Evolutionary conservation across 2,113 vertebrate genomes (phyloP).

Genomic region (Helogale parvula): DNA sequence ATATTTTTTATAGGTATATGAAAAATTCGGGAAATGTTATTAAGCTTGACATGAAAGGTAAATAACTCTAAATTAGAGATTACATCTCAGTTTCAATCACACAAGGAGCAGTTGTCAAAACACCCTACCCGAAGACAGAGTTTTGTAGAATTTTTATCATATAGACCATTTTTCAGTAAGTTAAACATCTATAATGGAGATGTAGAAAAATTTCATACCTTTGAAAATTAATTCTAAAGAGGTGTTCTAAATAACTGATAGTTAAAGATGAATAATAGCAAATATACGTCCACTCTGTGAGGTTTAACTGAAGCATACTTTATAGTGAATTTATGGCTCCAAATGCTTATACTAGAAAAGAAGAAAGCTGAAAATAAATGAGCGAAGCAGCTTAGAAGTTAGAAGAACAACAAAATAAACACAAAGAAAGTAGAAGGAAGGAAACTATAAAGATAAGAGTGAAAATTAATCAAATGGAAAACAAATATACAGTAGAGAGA

Average conservation of each 20-base stretch:
- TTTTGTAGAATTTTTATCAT: constrained; percentile 39
- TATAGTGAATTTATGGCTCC: constrained; percentile 57
- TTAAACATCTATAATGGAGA: background rate
- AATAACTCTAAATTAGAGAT: background rate
- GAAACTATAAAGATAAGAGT: constrained; percentile 82
- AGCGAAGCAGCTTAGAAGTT: constrained; percentile 65
- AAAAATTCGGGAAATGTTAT: constrained; percentile 16
- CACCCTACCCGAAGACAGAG: background rate
- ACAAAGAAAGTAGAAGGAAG: constrained; percentile 77
- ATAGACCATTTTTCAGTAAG: background rate
- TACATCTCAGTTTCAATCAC: background rate
- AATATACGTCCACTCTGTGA: background rate
- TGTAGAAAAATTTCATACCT: background rate
- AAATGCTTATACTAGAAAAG: constrained; percentile 56
- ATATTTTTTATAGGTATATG: background rate
- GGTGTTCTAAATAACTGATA: background rate
- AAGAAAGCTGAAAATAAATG: constrained; percentile 71
- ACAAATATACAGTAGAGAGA: constrained; percentile 75
- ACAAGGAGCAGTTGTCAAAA: background rate
- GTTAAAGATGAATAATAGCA: constrained; percentile 5
- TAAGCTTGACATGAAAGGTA: constrained; percentile 3
- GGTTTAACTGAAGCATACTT: constrained; percentile 23
- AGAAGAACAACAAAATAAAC: constrained; percentile 81
- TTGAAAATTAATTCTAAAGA: constrained; percentile 38
- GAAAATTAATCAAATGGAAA: constrained; percentile 78